Base-by-base conservation (phyloP, 2,113 vertebrate species). In the Scomber colias region DNA sequence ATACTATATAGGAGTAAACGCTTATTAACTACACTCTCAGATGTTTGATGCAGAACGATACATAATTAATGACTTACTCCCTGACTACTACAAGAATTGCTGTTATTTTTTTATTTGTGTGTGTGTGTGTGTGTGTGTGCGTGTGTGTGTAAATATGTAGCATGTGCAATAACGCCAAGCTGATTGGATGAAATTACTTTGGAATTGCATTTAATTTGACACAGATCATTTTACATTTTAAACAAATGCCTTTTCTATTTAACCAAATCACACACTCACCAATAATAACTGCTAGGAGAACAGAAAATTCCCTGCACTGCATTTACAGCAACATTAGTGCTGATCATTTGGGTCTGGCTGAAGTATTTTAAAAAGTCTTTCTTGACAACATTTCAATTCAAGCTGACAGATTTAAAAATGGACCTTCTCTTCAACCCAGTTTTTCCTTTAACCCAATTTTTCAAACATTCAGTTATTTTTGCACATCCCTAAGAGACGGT, bases 401-500 rank as follows among this genome's bases (percentile, higher is more conserved):
- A 76, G 66, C 65, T 46, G 70, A 86, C 80, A 77, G 71, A 61
- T 81, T 85, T 80, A 81, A 83, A 89, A 90, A 89, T 87, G 87
- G 88, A 90, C 89, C 77, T 63, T 63, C 64, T 83, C 81, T 82
- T 87, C 83, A 90, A 89, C 90, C 84, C 79, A 90, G 75, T 89
- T 92, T 87, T 75, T 88, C 65, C 82, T 81, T 87, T 87, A 92
- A 92, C 91, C 91, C 78, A 89, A 75, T 92, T 93, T 87, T 83
- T 75, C 64, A 86, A 87, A 87, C 82, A 84, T 89, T 77, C 57
- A 35, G 85, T 90, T 93, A 90, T 93, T 93, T 91, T 78, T 82
- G 89, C 89, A 87, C 81, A 60, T 79, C 87, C 90, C 84, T 77
- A 45, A 79, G 86, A 90, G 90, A 89, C 87, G 51, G 81, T 59